Conservation (phyloP, 1,140 invertebrate species). For the Drosophila dunni region DNA sequence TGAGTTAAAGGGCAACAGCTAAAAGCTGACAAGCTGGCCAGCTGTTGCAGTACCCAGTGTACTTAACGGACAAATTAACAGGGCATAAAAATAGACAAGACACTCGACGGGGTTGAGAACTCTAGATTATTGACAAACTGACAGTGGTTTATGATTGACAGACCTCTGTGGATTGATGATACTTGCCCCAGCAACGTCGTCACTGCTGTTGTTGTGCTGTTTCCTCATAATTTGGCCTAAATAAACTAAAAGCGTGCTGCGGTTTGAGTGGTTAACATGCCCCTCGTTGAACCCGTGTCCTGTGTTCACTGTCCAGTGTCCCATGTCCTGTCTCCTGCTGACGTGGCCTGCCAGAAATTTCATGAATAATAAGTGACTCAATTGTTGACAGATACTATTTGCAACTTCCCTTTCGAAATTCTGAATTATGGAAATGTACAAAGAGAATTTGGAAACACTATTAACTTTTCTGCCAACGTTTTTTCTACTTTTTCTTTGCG, state of each 20-base stretch:
- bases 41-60: slow-evolving; percentile 67
- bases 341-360: slow-evolving; percentile 54
- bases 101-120: not conserved
- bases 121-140: slow-evolving; percentile 56
- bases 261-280: slow-evolving; percentile 15
- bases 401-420: slow-evolving; percentile 10
- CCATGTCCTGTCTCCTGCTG: slow-evolving; percentile 21
- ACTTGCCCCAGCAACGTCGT: slow-evolving; percentile 18
- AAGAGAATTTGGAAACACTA: slow-evolving; percentile 10
- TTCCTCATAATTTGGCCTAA: slow-evolving; percentile 63
- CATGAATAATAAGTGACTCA: slow-evolving; percentile 49
- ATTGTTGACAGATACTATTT: slow-evolving; percentile 25
- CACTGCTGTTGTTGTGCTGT: slow-evolving; percentile 1
- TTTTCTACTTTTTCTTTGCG: not conserved
- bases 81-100: slow-evolving; percentile 64
- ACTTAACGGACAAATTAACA: slow-evolving; percentile 75
- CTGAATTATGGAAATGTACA: slow-evolving; percentile 22
- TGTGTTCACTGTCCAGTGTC: not conserved
- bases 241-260: slow-evolving; percentile 47
- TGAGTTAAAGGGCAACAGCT: slow-evolving; percentile 18
- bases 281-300: not conserved
- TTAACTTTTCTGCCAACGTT: slow-evolving; percentile 6
- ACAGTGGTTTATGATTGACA: slow-evolving; percentile 66
- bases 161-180: slow-evolving; percentile 61
- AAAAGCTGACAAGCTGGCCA: slow-evolving; percentile 36